These are phyloP conservation scores for Anas georgica DNA, from an alignment of 2,797 vertebrate species.

Conservation along the genomic window DNA sequence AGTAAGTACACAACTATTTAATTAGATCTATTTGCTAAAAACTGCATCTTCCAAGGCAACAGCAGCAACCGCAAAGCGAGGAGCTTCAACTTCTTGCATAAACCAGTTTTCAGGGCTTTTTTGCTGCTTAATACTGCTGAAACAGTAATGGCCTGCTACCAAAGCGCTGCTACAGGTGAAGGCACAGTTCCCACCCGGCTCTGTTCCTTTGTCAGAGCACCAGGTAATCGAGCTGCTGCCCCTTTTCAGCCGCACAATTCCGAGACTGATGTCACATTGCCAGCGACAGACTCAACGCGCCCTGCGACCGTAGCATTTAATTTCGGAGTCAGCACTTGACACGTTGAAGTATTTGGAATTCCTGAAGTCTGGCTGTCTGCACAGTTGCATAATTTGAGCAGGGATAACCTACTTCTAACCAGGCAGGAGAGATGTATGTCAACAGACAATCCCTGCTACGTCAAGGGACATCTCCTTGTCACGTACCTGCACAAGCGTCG, in stretches of 20 bases:
- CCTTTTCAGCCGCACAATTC: conserved; percentile 7
- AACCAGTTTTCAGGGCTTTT: neutral
- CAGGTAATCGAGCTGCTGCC: neutral
- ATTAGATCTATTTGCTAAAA: neutral
- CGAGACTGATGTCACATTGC: neutral
- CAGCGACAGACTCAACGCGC: conserved; percentile 20
- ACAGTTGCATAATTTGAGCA: conserved; percentile 59
- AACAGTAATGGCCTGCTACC: neutral
- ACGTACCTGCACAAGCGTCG: neutral
- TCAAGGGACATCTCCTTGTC: conserved; percentile 27
- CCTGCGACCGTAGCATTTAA: conserved; percentile 5
- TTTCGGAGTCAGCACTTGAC: conserved; percentile 51
- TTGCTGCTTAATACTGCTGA: neutral
- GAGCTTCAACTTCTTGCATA: neutral
- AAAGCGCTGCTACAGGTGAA: neutral
- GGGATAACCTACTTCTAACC: conserved; percentile 54
- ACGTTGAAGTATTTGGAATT: conserved; percentile 55
- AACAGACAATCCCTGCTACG: conserved; percentile 49
- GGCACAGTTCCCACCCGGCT: neutral
- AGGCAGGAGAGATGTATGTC: conserved; percentile 26
- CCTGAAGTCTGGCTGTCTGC: conserved; percentile 61
- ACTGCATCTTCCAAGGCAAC: neutral
- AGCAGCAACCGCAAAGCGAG: neutral
- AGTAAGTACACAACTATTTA: conserved; percentile 28
- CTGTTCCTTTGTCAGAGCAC: neutral